Base-by-base conservation (phyloP, 2,113 vertebrate genomes). In the Festucalex cinctus region DNA sequence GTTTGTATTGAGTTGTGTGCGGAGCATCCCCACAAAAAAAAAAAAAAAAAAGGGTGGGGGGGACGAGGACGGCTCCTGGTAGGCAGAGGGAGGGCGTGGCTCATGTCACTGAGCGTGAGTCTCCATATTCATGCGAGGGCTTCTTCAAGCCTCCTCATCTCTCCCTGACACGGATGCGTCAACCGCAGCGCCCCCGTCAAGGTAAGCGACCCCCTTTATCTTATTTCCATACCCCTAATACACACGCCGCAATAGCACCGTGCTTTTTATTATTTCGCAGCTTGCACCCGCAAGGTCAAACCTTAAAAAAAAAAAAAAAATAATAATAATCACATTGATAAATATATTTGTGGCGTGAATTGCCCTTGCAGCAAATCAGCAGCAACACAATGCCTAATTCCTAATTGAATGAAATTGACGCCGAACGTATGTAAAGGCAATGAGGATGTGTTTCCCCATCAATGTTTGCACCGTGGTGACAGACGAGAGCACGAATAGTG, bases 281-380 rank as follows among this genome's bases (percentile, higher is more conserved):
- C 59, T 71, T 77, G 74, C 46, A 37, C 65, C 82, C 74, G 84
- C 90, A 92, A 92, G 91, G 91, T 92, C 91, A 91, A 69, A 76
- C 60, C 71, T 62, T 26, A 6, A 57, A 3, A 17, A 32, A 41
- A 26, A 79, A 72, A 66, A 44, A 58, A 48, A 74, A 54, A 70
- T n/a, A n/a, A n/a, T n/a, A n/a, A n/a, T n/a, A 37, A 1, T 36
- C 14, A 73, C 36, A 56, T 68, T 70, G 69, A 56, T 73, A 78
- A 51, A 66, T 14, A 13, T 74, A 37, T 60, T 9, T 69, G 16
- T 62, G 59, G 74, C 71, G 54, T 62, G 41, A 32, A 65, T 65
- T 66, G 24, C 41, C 53, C 39, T 12, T 76, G 77, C 78, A 80
- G 80, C 80, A 65, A 57, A 51, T 53, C 64, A 60, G 14, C 28